Base-by-base conservation (phyloP, 2,113 vertebrate genomes). In the Galeopterus variegatus region DNA sequence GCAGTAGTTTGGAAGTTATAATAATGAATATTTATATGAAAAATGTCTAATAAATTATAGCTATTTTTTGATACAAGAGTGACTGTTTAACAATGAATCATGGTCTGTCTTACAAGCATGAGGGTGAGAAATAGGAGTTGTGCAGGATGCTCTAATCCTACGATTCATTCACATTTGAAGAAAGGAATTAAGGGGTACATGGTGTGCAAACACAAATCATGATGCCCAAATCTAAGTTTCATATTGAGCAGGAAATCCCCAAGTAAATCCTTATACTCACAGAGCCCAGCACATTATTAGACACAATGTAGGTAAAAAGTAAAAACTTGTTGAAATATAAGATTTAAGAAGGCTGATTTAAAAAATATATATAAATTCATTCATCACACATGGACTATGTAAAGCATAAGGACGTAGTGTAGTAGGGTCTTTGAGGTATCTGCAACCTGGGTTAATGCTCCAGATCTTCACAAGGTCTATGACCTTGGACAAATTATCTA, bases 141-240 rank as follows among this genome's bases (percentile, higher is more conserved):
- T 28, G 4, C 0, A 76, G 4, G 15, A 41, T 7, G 10, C 15
- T 24, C 4, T 31, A 81, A 60, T 52, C 8, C 4, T 41, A 9
- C 54, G 18, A 69, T 14, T 52, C 2, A 36, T 8, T 6, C 1
- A 0, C 11, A 67, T 48, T 28, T 72, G 33, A 92, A 95, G 41
- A 56, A 12, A 24, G 5, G 17, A 87, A 6, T 0, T 6, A 15
- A 41, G 31, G 1, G 1, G 3, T 41, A 11, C 2, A 8, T 6
- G 77, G 3, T 50, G 26, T 15, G 21, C 31, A 90, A 48, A 73
- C 31, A 84, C 17, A 87, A 19, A 23, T 31, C 6, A 4, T 0
- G 1, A 33, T 69, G 41, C 50, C 17, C 17, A 56, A 15, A 75
- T 87, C 45, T 76, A n/a, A 50, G 21, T 65, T 80, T 90, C 7